Percentiles rank a stretch among this genome's conserved stretches.
Evolutionary conservation across 2,797 vertebrate species (phyloP).

Genomic region (Crenuchus spilurus): DNA sequence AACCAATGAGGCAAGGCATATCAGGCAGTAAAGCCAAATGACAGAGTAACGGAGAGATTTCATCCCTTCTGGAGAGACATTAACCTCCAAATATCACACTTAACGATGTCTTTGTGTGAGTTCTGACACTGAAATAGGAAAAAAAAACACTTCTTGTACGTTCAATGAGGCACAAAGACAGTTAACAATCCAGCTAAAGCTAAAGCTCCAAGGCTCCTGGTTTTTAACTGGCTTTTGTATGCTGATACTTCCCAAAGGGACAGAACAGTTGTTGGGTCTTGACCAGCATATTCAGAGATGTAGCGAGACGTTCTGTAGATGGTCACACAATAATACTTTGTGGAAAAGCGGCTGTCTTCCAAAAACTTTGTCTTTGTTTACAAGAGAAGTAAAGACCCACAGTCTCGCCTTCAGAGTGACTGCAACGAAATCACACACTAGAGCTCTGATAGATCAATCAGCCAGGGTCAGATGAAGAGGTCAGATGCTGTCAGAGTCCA

Average conservation of each 20-base stretch:
- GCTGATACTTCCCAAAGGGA: not conserved
- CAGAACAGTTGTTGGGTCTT: constrained; percentile 5
- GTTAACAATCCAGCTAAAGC: not conserved
- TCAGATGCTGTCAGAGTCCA: constrained; percentile 67
- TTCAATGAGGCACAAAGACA: constrained; percentile 61
- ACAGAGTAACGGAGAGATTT: constrained; percentile 22
- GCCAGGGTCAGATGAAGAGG: constrained; percentile 67
- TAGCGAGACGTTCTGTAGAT: constrained; percentile 46
- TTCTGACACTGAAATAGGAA: constrained; percentile 14
- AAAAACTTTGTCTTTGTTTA: constrained; percentile 73
- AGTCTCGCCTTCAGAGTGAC: constrained; percentile 53
- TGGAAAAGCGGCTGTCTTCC: constrained; percentile 60
- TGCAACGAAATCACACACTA: constrained; percentile 59
- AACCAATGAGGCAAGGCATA: constrained; percentile 41
- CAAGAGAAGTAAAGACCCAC: constrained; percentile 61
- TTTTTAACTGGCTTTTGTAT: constrained; percentile 22
- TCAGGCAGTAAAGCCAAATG: constrained; percentile 39
- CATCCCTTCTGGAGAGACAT: constrained; percentile 33
- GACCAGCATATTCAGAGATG: constrained; percentile 50
- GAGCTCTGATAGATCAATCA: constrained; percentile 74
- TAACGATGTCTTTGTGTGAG: constrained; percentile 30
- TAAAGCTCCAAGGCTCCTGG: constrained; percentile 1
- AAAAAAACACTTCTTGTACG: not conserved
- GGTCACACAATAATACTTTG: constrained; percentile 26
- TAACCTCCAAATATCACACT: constrained; percentile 37